phyloP scores from a whole-genome alignment of 2,113 vertebrate species.

The Loxodonta africana region DNA sequence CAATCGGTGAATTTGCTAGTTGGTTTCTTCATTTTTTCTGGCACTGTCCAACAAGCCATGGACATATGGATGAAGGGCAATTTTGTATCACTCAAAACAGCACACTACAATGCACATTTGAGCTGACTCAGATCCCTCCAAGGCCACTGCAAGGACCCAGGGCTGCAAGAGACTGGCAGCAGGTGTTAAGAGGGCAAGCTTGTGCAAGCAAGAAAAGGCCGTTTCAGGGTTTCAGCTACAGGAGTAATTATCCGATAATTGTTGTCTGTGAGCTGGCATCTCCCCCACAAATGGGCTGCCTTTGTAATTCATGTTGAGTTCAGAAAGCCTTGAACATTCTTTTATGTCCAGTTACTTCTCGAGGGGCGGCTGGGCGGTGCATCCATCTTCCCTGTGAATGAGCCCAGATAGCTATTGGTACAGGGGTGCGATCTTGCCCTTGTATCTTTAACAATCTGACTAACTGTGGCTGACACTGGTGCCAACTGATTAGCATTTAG shows the following conservation, averaged over 20 bases:
- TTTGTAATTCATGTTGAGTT: neutral
- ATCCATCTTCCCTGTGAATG: neutral
- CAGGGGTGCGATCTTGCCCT: neutral
- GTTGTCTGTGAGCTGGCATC: constrained; percentile 30
- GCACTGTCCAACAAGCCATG: too few relatives aligned
- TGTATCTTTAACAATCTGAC: constrained; percentile 44
- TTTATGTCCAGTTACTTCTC: constrained; percentile 34
- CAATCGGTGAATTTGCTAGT: neutral
- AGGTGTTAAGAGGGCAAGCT: neutral
- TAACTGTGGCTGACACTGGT: neutral
- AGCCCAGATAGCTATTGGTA: neutral
- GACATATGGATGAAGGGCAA: neutral
- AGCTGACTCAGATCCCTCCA: too few relatives aligned
- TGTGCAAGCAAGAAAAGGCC: neutral
- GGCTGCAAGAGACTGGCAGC: fast-evolving
- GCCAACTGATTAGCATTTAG: constrained; percentile 20
- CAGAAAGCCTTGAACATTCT: constrained; percentile 43
- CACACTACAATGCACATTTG: fast-evolving
- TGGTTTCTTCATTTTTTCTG: neutral
- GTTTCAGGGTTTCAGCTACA: neutral
- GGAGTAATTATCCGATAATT: constrained; percentile 20
- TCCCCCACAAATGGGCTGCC: neutral
- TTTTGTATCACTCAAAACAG: neutral
- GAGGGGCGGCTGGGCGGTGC: neutral
- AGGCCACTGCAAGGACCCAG: neutral